phyloP scores from a whole-genome alignment of 1,140 invertebrate genomes.

The Matsumurasca onukii region DNA sequence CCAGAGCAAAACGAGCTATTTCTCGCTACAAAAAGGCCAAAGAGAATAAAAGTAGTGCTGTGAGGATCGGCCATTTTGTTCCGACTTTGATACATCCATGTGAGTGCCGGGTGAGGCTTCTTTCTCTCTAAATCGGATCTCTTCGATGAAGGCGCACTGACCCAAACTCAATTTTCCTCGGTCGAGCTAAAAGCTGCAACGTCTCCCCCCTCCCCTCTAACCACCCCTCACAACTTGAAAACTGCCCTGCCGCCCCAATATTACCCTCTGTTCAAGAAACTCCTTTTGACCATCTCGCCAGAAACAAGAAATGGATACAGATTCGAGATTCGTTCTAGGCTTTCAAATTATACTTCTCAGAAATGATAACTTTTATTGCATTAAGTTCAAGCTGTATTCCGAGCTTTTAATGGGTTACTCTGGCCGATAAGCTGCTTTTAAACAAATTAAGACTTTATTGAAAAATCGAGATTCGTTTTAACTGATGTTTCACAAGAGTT shows the following conservation, averaged over 20 bases:
- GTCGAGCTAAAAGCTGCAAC: slow-evolving; percentile 13
- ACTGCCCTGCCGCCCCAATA: too few species aligned
- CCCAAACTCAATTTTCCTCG: slow-evolving; percentile 24
- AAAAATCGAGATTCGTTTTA: too few species aligned
- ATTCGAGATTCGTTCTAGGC: background rate
- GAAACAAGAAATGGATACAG: slow-evolving; percentile 1
- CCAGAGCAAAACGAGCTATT: too few species aligned
- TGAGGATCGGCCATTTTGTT: background rate
- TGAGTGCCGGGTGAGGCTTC: background rate
- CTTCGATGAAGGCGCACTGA: slow-evolving; percentile 4
- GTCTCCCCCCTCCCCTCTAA: slow-evolving; percentile 2
- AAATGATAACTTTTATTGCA: slow-evolving; percentile 21
- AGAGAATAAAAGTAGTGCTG: background rate
- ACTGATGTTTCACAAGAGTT: too few species aligned
- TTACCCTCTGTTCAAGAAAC: background rate
- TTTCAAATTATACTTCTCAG: background rate
- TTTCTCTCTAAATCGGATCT: background rate
- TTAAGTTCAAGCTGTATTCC: background rate
- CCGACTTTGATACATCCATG: slow-evolving; percentile 8
- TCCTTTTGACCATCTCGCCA: background rate
- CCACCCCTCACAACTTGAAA: too few species aligned
- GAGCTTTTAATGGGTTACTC: too few species aligned
- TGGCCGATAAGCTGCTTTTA: too few species aligned
- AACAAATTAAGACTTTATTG: too few species aligned
- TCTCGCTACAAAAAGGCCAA: too few species aligned